phyloP scores from a whole-genome alignment of 2,797 vertebrate genomes.

The Leuciscus waleckii region DNA sequence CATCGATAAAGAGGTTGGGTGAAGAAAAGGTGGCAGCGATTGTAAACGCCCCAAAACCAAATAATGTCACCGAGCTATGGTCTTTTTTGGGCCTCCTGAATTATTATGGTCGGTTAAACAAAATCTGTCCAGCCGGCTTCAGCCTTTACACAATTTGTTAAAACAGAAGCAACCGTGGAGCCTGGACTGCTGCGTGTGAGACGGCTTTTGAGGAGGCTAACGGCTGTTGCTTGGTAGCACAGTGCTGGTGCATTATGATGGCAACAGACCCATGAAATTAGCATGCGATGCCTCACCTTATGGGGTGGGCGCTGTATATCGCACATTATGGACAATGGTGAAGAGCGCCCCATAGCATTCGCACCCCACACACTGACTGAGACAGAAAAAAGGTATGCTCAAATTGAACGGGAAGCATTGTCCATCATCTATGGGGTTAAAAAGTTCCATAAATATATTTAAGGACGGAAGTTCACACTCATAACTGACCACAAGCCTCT shows the following conservation, averaged over 20 bases:
- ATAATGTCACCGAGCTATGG: neutral
- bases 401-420: neutral
- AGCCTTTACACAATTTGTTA: neutral
- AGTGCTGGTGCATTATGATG: neutral
- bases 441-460: neutral
- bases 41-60: constrained; percentile 16
- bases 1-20: constrained; percentile 9
- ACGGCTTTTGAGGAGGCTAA: neutral
- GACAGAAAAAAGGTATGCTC: neutral
- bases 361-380: neutral
- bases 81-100: neutral
- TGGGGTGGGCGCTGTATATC: neutral
- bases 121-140: no score
- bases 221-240: neutral
- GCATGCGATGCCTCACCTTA: neutral
- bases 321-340: neutral
- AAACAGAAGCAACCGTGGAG: neutral
- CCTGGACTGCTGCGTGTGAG: neutral
- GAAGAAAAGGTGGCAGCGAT: constrained; percentile 13
- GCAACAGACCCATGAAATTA: neutral
- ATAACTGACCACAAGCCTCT: neutral
- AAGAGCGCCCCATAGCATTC: neutral
- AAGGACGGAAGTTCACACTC: neutral
- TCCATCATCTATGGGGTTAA: neutral
- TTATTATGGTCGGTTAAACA: neutral